These are phyloP conservation scores for Heliconius erato DNA, from an alignment of 2,888 invertebrate species.

Conservation along the genomic window DNA sequence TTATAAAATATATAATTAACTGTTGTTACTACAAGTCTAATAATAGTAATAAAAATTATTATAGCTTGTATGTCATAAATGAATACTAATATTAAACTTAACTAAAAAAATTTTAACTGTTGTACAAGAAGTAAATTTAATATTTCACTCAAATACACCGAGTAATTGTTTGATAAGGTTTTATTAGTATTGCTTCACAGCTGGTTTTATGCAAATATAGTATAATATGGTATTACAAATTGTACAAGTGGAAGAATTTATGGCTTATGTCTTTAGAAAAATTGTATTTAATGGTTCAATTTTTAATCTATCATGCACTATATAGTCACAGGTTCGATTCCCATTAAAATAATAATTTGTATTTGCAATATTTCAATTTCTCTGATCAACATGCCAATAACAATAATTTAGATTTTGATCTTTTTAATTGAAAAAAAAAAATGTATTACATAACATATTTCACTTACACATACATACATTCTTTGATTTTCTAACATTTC, in stretches of 20 bases:
- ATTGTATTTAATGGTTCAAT: not conserved
- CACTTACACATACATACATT: no score
- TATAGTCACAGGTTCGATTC: not conserved
- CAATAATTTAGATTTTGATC: not conserved
- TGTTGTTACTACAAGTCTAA: not conserved
- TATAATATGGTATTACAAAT: not conserved
- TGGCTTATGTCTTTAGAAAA: not conserved
- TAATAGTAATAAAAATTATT: not conserved
- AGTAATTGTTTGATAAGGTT: slow-evolving; percentile 26
- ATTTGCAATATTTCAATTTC: not conserved
- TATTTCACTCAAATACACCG: not conserved
- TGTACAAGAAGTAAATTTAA: not conserved
- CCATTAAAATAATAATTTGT: not conserved
- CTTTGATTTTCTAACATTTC: no score
- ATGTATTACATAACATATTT: not conserved
- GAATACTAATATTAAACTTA: not conserved
- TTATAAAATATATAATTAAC: not conserved
- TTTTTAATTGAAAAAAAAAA: not conserved
- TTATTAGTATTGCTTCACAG: slow-evolving; percentile 18
- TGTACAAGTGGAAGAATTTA: not conserved
- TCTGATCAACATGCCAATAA: not conserved
- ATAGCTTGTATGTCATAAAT: not conserved
- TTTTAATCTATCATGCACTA: not conserved
- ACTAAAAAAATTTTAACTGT: not conserved
- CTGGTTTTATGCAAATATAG: slow-evolving; percentile 4